Base-by-base conservation (phyloP, 2,113 vertebrate genomes). In the Eurystomus gularis region DNA sequence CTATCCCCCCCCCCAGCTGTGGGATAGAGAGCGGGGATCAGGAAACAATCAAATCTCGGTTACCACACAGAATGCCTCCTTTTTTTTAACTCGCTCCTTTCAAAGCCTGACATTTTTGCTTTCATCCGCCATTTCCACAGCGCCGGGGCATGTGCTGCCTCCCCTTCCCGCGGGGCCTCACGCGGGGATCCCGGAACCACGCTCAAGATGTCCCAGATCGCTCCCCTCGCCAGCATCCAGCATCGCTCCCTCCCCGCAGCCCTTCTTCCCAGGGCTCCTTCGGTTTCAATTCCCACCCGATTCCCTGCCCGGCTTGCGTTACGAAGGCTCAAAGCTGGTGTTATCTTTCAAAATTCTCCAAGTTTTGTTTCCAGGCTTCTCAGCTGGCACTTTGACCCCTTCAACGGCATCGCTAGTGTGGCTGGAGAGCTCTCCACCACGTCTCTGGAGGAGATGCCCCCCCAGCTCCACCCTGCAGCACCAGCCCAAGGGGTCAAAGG, bases 21-120 rank as follows among this genome's bases (percentile, higher is more conserved):
- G 88, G 85, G 57, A 69, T 13, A 33, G 3, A 33, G 91, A 57
- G 83, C 80, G 4, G 86, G 91, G 95, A 95, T 86, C 95, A 96
- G 96, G 96, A 97, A 97, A 91, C 93, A 96, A 96, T 97, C 58
- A 96, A 92, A 52, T 13, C 95, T 37, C 11, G 89, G 93, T 93
- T 94, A 81, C 93, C 93, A 73, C 95, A 86, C 92, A 94, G 95
- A 91, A 61, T 5, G 93, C 86, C 83, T 70, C 90, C 81, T 62
- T 90, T n/a, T 55, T 42, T 33, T 75, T n/a, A n/a, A n/a, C 84
- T 7, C 23, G 88, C 85, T 75, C 66, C 42, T 85, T 95, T 96
- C 95, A 95, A 95, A 94, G 94, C 71, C 95, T 69, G 91, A 93
- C 91, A 96, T 95, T 96, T 93, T 96, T 97, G 89, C 96, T 96